These are phyloP conservation scores for Gephyroberyx darwinii DNA, from an alignment of 2,797 vertebrate species.

Conservation along the genomic window DNA sequence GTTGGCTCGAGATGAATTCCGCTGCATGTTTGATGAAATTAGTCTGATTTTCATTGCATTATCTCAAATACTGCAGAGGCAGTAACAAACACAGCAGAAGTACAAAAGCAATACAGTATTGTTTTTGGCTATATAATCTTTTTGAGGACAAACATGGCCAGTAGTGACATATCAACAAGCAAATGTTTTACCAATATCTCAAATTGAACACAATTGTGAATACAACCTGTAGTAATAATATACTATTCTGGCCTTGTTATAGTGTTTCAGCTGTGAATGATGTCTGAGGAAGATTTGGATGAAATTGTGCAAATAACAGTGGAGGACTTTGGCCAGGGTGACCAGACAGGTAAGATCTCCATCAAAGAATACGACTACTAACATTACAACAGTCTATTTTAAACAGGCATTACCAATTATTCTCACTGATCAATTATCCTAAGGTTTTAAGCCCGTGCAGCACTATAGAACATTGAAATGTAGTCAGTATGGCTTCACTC, in stretches of 20 bases:
- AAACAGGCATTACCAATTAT: background rate
- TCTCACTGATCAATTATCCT: background rate
- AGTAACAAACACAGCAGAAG: background rate
- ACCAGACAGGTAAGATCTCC: slow-evolving; percentile 84
- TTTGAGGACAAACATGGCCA: background rate
- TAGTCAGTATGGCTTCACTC: too few species aligned
- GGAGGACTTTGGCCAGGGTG: slow-evolving; percentile 89
- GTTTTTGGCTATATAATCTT: too few species aligned
- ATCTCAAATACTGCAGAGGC: background rate
- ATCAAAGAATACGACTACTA: background rate
- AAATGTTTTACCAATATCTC: background rate
- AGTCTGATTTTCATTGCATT: too few species aligned
- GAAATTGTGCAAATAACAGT: slow-evolving; percentile 98
- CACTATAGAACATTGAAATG: background rate
- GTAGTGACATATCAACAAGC: background rate
- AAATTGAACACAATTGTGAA: slow-evolving; percentile 12
- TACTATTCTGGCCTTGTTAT: slow-evolving; percentile 33
- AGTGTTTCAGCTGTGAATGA: slow-evolving; percentile 84
- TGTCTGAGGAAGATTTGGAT: slow-evolving; percentile 95
- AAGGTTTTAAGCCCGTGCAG: background rate
- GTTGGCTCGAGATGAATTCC: too few species aligned
- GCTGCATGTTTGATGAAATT: too few species aligned
- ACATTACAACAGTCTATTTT: background rate
- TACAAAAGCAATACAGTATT: too few species aligned
- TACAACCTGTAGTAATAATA: slow-evolving; percentile 11